Evolutionary conservation across 2,888 invertebrate genomes (phyloP).

Genomic region (Brenthis daphne): DNA sequence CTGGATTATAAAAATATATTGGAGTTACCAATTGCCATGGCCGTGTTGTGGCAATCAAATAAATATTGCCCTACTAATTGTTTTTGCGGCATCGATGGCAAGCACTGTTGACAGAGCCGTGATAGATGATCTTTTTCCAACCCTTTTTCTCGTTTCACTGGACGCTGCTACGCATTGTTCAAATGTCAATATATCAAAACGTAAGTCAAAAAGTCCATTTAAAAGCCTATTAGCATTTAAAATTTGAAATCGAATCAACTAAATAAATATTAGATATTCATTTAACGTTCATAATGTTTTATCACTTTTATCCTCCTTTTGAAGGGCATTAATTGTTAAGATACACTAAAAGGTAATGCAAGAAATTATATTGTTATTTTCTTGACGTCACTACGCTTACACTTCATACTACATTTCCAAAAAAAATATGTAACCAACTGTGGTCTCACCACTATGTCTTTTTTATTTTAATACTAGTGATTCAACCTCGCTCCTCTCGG

Average conservation of each 20-base stretch:
- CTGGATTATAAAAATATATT: no score
- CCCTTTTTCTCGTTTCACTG: slow-evolving; percentile 47
- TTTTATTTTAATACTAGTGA: no score
- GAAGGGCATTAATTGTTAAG: no score
- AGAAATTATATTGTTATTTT: no score
- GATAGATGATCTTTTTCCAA: slow-evolving; percentile 76
- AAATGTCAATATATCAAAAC: slow-evolving; percentile 45
- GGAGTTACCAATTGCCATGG: no score
- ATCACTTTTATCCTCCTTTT: background rate
- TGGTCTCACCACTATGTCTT: no score
- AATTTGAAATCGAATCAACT: slow-evolving; percentile 6
- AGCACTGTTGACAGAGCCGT: slow-evolving; percentile 72
- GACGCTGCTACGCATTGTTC: slow-evolving; percentile 40
- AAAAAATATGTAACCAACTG: no score
- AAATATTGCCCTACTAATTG: slow-evolving; percentile 80
- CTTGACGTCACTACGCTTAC: no score
- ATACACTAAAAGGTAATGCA: no score
- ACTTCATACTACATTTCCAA: no score
- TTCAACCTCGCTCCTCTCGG: no score
- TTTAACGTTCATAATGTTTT: background rate
- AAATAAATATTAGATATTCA: background rate
- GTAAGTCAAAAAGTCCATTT: slow-evolving; percentile 23
- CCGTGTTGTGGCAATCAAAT: slow-evolving; percentile 66
- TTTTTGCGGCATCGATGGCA: slow-evolving; percentile 75
- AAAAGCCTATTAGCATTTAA: slow-evolving; percentile 12